These are phyloP conservation scores for Crocuta crocuta DNA, from an alignment of 2,113 vertebrate species.

Conservation along the genomic window DNA sequence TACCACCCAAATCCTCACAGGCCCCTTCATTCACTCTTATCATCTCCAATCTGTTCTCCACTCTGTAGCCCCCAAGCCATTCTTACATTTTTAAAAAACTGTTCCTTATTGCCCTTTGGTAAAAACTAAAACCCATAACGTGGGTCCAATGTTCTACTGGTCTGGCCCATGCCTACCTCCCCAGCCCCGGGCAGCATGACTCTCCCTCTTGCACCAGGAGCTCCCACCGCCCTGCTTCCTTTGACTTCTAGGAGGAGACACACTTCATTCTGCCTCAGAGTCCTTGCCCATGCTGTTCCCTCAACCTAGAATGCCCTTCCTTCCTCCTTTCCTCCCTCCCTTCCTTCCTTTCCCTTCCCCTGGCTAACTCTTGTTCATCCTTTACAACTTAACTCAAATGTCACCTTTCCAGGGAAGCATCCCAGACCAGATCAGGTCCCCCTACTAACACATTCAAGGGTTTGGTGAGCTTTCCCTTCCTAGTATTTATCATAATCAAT, in stretches of 20 bases:
- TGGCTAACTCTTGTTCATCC: neutral
- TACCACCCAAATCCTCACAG: neutral
- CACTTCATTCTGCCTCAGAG: neutral
- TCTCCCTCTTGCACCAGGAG: neutral
- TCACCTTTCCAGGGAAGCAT: neutral
- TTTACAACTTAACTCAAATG: neutral
- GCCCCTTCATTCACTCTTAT: neutral
- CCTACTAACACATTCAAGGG: neutral
- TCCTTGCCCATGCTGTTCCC: neutral
- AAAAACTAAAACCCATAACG: conserved; percentile 17
- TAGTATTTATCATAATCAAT: neutral
- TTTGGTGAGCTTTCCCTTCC: neutral
- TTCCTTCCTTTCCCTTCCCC: neutral
- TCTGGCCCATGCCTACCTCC: no score
- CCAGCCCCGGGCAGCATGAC: neutral
- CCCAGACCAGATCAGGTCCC: neutral
- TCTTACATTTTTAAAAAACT: neutral
- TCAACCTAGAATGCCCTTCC: neutral
- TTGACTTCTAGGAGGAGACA: neutral
- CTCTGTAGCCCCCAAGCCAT: neutral
- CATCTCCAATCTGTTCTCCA: neutral
- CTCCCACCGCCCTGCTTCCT: neutral
- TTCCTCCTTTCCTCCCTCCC: neutral
- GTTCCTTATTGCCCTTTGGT: neutral
- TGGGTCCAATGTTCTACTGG: neutral